phyloP scores from a whole-genome alignment of 2,113 vertebrate species.

The Sphyrna mokarran region DNA sequence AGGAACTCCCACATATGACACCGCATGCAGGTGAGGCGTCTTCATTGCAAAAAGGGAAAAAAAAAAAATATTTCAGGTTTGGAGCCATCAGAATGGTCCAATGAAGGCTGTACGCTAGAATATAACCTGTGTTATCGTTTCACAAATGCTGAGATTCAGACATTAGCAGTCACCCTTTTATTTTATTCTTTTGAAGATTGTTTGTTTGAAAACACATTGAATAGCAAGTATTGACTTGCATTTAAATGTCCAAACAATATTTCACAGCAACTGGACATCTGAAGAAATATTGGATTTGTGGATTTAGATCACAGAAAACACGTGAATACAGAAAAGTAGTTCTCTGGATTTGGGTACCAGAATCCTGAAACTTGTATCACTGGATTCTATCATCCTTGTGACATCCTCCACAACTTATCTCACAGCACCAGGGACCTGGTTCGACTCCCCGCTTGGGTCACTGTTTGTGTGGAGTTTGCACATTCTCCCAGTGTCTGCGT shows the following conservation, averaged over 20 bases:
- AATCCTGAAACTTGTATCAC: too few relatives aligned
- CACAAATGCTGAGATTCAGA: not conserved
- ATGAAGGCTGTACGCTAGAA: not conserved
- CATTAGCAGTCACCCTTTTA: not conserved
- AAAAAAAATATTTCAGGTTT: not conserved
- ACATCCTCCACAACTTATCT: not conserved
- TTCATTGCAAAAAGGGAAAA: not conserved
- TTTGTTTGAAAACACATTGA: not conserved
- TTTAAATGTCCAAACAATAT: not conserved
- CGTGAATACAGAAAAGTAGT: too few relatives aligned
- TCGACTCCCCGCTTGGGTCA: too few relatives aligned
- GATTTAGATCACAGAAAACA: not conserved
- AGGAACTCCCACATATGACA: too few relatives aligned
- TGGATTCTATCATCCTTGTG: not conserved
- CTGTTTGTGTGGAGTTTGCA: too few relatives aligned
- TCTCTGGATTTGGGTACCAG: too few relatives aligned
- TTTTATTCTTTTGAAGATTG: not conserved
- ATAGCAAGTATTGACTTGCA: not conserved
- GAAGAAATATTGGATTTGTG: not conserved
- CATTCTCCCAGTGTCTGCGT: too few relatives aligned
- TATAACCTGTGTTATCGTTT: not conserved
- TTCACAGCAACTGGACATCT: not conserved
- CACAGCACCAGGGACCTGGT: too few relatives aligned
- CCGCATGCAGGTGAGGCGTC: too few relatives aligned
- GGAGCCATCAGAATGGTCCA: not conserved